These are phyloP conservation scores for Diaperis boleti DNA, from an alignment of 2,888 invertebrate species.

Conservation along the genomic window DNA sequence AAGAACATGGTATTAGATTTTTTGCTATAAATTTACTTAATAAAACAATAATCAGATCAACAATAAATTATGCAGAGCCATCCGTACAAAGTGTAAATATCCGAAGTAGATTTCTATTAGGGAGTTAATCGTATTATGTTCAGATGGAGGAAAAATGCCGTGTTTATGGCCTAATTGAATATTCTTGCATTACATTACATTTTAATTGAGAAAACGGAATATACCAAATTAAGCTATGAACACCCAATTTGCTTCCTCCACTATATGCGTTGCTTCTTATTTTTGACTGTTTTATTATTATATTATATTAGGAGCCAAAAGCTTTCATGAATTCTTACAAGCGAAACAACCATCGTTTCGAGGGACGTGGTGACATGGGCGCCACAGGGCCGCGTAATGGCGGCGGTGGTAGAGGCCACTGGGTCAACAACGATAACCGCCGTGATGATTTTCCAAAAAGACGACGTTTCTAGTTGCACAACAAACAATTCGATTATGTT, in stretches of 20 bases:
- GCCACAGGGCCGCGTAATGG: slow-evolving; percentile 44
- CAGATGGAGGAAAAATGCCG: no score
- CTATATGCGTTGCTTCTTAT: slow-evolving; percentile 15
- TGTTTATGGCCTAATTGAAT: no score
- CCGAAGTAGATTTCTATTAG: slow-evolving; percentile 28
- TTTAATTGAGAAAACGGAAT: no score
- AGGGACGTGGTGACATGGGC: slow-evolving; percentile 48
- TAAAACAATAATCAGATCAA: slow-evolving; percentile 23
- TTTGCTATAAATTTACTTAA: no score
- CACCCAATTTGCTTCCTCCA: no score
- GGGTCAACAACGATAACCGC: slow-evolving; percentile 58
- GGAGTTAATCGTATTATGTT: background rate
- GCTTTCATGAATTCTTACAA: slow-evolving; percentile 59
- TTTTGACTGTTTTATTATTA: slow-evolving; percentile 28
- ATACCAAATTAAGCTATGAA: no score
- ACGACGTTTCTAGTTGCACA: slow-evolving; percentile 52
- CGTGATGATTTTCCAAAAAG: slow-evolving; percentile 58
- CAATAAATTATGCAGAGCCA: slow-evolving; percentile 21
- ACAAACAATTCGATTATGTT: slow-evolving; percentile 7
- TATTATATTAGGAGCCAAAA: slow-evolving; percentile 56
- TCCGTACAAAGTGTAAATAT: background rate
- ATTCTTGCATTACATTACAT: no score
- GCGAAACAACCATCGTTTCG: slow-evolving; percentile 54
- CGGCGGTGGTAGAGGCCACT: slow-evolving; percentile 53
- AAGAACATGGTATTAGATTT: no score